phyloP scores from a whole-genome alignment of 2,113 vertebrate species.

The Nyctibius bracteatus region DNA sequence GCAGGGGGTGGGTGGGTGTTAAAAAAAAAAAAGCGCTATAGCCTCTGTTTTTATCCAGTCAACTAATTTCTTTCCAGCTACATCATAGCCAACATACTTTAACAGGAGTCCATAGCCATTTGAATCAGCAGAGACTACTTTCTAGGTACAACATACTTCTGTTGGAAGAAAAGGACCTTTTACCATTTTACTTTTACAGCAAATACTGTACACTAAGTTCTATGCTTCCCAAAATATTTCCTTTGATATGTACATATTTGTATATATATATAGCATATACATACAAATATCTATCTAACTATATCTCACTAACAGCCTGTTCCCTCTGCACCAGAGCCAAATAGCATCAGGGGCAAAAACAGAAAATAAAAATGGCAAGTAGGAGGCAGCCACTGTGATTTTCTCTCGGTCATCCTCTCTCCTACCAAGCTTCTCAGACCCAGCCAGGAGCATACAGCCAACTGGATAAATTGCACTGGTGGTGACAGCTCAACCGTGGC shows the following conservation, averaged over 20 bases:
- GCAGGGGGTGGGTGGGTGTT: too few species aligned
- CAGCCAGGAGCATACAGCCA: not conserved
- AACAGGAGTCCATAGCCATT: not conserved
- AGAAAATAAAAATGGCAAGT: not conserved
- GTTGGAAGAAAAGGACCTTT: not conserved
- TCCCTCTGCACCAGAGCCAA: not conserved
- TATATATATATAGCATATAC: not conserved
- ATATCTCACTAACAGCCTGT: not conserved
- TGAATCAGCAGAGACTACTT: not conserved
- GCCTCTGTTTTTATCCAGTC: not conserved
- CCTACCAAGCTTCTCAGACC: not conserved
- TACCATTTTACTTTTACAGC: not conserved
- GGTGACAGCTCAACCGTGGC: rapidly evolving
- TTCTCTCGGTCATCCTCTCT: not conserved
- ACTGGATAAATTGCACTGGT: not conserved
- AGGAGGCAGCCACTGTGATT: not conserved
- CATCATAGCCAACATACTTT: not conserved
- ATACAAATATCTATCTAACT: not conserved
- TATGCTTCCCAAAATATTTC: not conserved
- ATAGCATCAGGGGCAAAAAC: not conserved
- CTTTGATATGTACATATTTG: not conserved
- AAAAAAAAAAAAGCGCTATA: not conserved
- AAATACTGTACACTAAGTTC: not conserved
- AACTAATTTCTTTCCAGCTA: not conserved
- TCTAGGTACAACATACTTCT: not conserved